Conservation (phyloP, 2,888 invertebrate genomes). For the Andrena trimmerana region DNA sequence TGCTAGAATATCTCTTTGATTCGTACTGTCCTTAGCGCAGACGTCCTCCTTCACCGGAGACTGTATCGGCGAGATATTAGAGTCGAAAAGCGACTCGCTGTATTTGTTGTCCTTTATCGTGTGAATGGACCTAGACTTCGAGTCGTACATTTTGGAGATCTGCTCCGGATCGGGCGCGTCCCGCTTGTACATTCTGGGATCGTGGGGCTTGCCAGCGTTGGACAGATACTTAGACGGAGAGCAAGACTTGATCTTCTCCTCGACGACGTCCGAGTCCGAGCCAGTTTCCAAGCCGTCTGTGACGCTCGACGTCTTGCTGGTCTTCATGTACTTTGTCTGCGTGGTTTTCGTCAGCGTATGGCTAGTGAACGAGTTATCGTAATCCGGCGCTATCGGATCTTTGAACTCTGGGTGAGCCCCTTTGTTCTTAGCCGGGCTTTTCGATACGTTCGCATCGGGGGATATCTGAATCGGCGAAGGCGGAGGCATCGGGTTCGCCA, state of each 20-base stretch:
- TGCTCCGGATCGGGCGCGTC: slow-evolving; percentile 64
- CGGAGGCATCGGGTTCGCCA: slow-evolving; percentile 84
- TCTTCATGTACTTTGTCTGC: slow-evolving; percentile 74
- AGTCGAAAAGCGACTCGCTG: slow-evolving; percentile 73
- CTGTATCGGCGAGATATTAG: slow-evolving; percentile 77
- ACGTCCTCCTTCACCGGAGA: slow-evolving; percentile 66
- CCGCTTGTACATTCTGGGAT: slow-evolving; percentile 58
- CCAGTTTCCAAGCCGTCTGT: slow-evolving; percentile 90
- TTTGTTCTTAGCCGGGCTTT: slow-evolving; percentile 77
- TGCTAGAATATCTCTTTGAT: slow-evolving; percentile 77
- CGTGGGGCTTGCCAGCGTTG: slow-evolving; percentile 66
- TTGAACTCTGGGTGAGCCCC: slow-evolving; percentile 71
- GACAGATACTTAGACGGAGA: slow-evolving; percentile 68
- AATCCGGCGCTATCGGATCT: slow-evolving; percentile 65
- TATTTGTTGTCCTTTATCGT: slow-evolving; percentile 75
- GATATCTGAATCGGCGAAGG: slow-evolving; percentile 70
- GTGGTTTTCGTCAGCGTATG: slow-evolving; percentile 70
- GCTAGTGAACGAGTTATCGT: slow-evolving; percentile 66
- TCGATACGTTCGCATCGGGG: slow-evolving; percentile 45
- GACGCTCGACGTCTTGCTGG: slow-evolving; percentile 79
- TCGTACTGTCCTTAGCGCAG: slow-evolving; percentile 66
- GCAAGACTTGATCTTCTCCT: slow-evolving; percentile 71
- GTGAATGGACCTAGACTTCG: slow-evolving; percentile 69
- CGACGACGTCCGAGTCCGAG: slow-evolving; percentile 89
- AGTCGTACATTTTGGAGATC: slow-evolving; percentile 67